Evolutionary conservation across 2,113 vertebrate genomes (phyloP).

Genomic region (Caretta caretta): DNA sequence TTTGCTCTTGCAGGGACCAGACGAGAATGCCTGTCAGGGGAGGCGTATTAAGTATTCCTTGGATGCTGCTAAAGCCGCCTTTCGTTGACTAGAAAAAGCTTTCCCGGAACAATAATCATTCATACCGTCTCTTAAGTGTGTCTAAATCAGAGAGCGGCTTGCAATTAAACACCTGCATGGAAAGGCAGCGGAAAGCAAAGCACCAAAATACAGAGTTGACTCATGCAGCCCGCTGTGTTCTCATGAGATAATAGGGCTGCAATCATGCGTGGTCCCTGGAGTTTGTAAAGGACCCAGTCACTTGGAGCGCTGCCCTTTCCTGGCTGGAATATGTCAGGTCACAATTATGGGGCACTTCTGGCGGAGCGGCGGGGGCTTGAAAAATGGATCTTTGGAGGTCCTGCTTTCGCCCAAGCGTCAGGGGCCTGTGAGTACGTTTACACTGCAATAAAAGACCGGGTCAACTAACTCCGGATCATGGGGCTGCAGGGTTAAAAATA

Average conservation of each 20-base stretch:
- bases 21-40: neutral
- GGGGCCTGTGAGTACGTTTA: neutral
- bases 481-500: neutral
- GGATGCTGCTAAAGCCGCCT: neutral
- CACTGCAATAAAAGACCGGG: neutral
- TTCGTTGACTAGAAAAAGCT: neutral
- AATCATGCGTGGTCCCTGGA: neutral
- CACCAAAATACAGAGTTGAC: neutral
- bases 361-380: neutral
- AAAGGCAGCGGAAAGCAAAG: neutral
- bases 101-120: neutral
- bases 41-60: neutral
- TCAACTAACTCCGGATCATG: neutral
- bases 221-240: neutral
- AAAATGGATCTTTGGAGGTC: neutral
- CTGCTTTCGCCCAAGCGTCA: neutral
- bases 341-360: neutral
- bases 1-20: neutral
- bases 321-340: neutral
- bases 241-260: neutral
- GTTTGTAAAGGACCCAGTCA: neutral
- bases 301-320: neutral
- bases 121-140: neutral
- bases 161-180: neutral
- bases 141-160: neutral